These are phyloP conservation scores for Anarsia innoxiella DNA, from an alignment of 2,888 invertebrate species.

Conservation along the genomic window DNA sequence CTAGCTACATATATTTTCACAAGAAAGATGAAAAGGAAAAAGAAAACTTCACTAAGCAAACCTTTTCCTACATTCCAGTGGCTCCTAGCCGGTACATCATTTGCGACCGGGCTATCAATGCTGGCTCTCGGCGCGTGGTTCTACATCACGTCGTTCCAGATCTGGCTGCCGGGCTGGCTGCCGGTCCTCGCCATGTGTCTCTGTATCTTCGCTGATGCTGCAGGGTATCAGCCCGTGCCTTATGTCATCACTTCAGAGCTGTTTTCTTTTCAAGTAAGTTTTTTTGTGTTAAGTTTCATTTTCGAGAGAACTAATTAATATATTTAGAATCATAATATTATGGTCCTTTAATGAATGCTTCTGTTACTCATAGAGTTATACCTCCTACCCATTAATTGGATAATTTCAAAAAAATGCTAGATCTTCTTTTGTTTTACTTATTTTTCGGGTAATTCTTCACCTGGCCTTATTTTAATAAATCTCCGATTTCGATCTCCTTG, in stretches of 20 bases:
- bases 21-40: too few species aligned
- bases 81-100: constrained; percentile 57
- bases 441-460: too few species aligned
- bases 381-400: too few species aligned
- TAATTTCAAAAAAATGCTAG: too few species aligned
- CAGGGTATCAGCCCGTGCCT: constrained; percentile 65
- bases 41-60: neutral
- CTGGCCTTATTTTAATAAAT: too few species aligned
- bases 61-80: constrained; percentile 38
- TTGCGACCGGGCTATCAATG: constrained; percentile 61
- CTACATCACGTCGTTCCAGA: constrained; percentile 46
- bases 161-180: constrained; percentile 63
- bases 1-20: too few species aligned
- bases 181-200: constrained; percentile 63
- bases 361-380: too few species aligned
- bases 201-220: constrained; percentile 63
- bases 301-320: neutral
- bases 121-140: constrained; percentile 61
- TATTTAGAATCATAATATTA: neutral
- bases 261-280: constrained; percentile 57
- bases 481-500: too few species aligned
- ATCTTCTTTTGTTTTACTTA: too few species aligned
- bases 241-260: constrained; percentile 66
- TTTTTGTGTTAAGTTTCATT: neutral
- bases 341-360: too few species aligned